Conservation (phyloP, 2,888 invertebrate genomes). For the Euclidia mi region DNA sequence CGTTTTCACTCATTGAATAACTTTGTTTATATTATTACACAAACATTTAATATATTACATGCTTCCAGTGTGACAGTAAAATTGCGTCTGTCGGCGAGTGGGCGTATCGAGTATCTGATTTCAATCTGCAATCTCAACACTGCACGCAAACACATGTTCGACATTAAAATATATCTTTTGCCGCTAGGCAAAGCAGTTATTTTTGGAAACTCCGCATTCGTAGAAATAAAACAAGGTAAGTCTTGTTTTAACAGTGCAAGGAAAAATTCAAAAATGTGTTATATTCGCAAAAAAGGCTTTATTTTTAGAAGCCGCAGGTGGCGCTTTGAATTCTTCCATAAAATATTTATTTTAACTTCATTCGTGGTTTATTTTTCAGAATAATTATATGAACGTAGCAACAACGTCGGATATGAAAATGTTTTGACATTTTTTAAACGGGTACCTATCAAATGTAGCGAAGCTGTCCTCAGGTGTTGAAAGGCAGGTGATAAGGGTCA, state of each 20-base stretch:
- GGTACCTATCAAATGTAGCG: slow-evolving; percentile 59
- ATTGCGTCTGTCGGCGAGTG: slow-evolving; percentile 67
- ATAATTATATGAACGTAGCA: slow-evolving; percentile 11
- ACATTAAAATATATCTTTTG: slow-evolving; percentile 31
- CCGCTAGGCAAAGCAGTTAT: slow-evolving; percentile 19
- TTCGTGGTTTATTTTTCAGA: slow-evolving; percentile 17
- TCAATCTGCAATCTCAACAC: slow-evolving; percentile 70
- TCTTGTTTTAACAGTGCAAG: slow-evolving; percentile 19
- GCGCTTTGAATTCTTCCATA: slow-evolving; percentile 12
- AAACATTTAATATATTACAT: slow-evolving; percentile 50
- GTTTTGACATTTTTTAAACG: slow-evolving; percentile 70
- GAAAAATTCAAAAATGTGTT: slow-evolving; percentile 18
- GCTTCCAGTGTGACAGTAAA: slow-evolving; percentile 55
- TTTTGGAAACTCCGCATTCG: slow-evolving; percentile 30
- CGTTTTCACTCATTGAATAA: slow-evolving; percentile 57
- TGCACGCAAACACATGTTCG: slow-evolving; percentile 41
- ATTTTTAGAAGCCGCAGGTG: background rate
- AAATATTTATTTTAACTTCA: slow-evolving; percentile 20
- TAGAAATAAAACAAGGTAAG: slow-evolving; percentile 26
- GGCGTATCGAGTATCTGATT: slow-evolving; percentile 79
- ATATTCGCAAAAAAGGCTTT: slow-evolving; percentile 15
- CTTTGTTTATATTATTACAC: slow-evolving; percentile 63
- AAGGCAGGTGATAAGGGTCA: slow-evolving; percentile 72
- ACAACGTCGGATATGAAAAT: slow-evolving; percentile 56
- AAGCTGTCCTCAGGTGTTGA: slow-evolving; percentile 69